Percentiles rank a stretch among this genome's conserved stretches.
phyloP scores from a whole-genome alignment of 2,113 vertebrate genomes.

The Syngnathus typhle region DNA sequence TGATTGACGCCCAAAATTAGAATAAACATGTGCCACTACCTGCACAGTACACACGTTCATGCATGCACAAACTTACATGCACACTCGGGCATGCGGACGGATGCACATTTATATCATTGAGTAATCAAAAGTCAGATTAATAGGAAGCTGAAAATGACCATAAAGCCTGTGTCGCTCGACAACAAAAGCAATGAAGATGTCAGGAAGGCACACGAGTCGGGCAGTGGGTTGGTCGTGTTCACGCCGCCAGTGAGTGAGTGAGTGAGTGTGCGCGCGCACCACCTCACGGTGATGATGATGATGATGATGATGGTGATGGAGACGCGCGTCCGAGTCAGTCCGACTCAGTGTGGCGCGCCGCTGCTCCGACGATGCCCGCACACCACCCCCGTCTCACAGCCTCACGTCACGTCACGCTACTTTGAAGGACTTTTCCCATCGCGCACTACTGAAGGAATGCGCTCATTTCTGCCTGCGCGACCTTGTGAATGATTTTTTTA shows the following conservation, averaged over 20 bases:
- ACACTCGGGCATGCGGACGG: not conserved
- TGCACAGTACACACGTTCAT: not conserved
- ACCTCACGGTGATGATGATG: conserved; percentile 2
- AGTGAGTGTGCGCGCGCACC: conserved; percentile 6
- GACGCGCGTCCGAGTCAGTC: conserved; percentile 6
- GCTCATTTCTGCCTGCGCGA: not conserved
- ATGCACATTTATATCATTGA: not conserved
- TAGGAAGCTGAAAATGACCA: too few species aligned
- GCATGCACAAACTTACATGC: not conserved
- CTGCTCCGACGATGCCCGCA: conserved; percentile 9
- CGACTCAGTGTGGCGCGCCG: conserved; percentile 9
- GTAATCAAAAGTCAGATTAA: too few species aligned
- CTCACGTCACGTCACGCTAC: not conserved
- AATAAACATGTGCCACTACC: not conserved
- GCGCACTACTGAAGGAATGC: conserved; percentile 1
- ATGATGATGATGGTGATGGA: conserved; percentile 6
- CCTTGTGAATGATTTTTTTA: not conserved
- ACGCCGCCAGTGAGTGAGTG: conserved; percentile 1
- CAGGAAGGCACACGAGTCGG: not conserved
- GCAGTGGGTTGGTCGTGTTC: not conserved
- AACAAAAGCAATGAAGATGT: not conserved
- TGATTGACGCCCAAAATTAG: not conserved
- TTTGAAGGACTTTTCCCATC: not conserved
- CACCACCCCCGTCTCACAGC: not conserved
- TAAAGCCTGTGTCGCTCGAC: too few species aligned